Percentiles rank a stretch among this genome's conserved stretches.
These are phyloP conservation scores for Australoheros facetus DNA, from an alignment of 2,797 vertebrate species.

Conservation along the genomic window DNA sequence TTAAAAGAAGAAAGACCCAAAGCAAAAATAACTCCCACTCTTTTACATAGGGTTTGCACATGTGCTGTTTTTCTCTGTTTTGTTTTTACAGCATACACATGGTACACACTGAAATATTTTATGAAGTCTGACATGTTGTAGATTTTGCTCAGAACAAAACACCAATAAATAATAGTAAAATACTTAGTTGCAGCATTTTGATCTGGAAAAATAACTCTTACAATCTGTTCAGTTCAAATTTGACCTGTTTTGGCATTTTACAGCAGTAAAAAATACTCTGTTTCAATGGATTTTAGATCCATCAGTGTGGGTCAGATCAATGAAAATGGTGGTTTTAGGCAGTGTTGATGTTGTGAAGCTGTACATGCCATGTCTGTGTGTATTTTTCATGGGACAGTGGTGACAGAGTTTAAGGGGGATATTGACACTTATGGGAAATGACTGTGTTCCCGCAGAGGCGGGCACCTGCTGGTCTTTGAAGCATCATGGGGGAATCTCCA, in stretches of 20 bases:
- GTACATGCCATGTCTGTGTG: background rate
- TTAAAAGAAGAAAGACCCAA: conserved; percentile 45
- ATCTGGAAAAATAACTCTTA: background rate
- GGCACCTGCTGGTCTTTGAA: background rate
- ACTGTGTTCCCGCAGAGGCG: background rate
- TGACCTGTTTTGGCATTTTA: background rate
- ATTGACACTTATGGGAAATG: background rate
- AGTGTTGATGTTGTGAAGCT: background rate
- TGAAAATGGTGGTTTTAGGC: background rate
- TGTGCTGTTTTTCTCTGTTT: background rate
- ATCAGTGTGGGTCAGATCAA: background rate
- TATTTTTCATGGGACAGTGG: background rate
- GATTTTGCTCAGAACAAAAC: accelerated
- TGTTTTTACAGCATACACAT: background rate
- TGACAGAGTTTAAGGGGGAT: no score
- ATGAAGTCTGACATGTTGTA: background rate
- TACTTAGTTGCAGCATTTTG: background rate
- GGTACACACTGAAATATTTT: background rate
- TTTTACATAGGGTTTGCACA: background rate
- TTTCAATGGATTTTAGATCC: no score
- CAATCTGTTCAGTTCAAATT: accelerated
- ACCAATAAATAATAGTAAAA: background rate
- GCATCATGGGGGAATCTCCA: background rate
- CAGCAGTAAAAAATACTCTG: background rate
- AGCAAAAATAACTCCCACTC: background rate